Evolutionary conservation across 2,888 invertebrate genomes (phyloP).

Genomic region (Pachycephus smyrnensis): DNA sequence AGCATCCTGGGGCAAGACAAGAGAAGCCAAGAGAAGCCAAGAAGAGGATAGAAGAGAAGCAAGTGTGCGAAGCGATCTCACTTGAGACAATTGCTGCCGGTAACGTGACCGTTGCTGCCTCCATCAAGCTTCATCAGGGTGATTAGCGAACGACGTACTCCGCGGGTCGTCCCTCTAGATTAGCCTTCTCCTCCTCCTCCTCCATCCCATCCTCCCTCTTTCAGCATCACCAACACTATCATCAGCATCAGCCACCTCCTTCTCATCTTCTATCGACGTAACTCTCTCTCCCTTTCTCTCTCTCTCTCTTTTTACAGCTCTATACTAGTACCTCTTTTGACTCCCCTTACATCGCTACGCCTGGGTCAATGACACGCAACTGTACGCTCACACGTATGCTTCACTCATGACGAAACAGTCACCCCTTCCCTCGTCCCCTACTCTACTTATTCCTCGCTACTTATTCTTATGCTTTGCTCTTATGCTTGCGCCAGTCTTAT

Average conservation of each 20-base stretch:
- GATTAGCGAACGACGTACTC: constrained; percentile 40
- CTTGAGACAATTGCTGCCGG: constrained; percentile 43
- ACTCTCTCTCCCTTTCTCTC: background rate
- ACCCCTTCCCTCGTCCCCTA: background rate
- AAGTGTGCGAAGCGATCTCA: constrained; percentile 55
- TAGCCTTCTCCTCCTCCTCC: constrained; percentile 33
- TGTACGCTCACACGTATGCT: background rate
- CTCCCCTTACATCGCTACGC: background rate
- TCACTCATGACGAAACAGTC: background rate
- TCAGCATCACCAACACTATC: background rate
- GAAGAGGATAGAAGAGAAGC: background rate
- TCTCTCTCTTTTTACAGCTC: background rate
- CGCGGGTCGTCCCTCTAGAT: constrained; percentile 46
- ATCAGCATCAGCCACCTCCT: constrained; percentile 7
- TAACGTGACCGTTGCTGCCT: constrained; percentile 24
- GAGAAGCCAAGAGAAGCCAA: constrained; percentile 4
- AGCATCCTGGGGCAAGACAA: background rate
- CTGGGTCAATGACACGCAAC: constrained; percentile 12
- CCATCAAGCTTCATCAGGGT: constrained; percentile 43
- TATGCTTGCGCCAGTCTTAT: background rate
- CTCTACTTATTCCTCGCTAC: background rate
- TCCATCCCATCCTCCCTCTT: background rate
- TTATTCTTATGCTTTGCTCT: background rate
- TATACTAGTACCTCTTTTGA: background rate
- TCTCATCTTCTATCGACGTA: background rate